Evolutionary conservation across 2,113 vertebrate genomes (phyloP), one percentile per base, ranked within the genome.

Genomic region (Gyps fulvus): DNA sequence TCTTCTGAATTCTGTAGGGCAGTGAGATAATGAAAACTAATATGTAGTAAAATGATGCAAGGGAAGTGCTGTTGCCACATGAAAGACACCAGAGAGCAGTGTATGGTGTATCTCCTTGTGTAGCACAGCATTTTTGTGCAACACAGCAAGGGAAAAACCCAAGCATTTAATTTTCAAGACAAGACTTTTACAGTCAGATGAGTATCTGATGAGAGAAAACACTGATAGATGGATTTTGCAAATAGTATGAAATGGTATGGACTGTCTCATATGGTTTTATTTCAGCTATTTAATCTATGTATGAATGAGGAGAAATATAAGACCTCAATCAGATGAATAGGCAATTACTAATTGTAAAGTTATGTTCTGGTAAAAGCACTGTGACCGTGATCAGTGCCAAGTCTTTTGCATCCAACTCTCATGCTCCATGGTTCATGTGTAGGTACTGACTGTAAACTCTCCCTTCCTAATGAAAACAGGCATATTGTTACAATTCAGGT

Each of bases 401-500:
- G 43, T 49, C 34, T 59, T 67, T 36, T 2, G 4, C 23, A 15
- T 23, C n/a, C 50, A 19, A 7, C 13, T 47, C 20, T 62, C 6
- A 0, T 16, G 43, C 42, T 43, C 26, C n/a, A 3, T 16, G 16
- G 55, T n/a, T 49, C 0, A 0, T 34, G 2, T 21, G 10, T 9
- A 19, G 45, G 10, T 47, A 14, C 34, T 70, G 52, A 36, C 18
- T 34, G 47, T 4, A 16, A 52, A 43, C 20, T 57, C 1, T 29
- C 57, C n/a, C 45, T 62, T 32, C 67, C n/a, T 25, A 25, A 45
- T n/a, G 15, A n/a, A 77, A 73, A 6, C 3, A 32, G 13, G 6
- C 14, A 9, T 13, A 1, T 31, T 70, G 20, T 13, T 82, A 11
- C 22, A 25, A 9, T 49, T 11, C 5, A 9, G 8, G 9, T 67